These are phyloP conservation scores for Tribolium madens DNA, from an alignment of 1,140 invertebrate species.

Conservation along the genomic window DNA sequence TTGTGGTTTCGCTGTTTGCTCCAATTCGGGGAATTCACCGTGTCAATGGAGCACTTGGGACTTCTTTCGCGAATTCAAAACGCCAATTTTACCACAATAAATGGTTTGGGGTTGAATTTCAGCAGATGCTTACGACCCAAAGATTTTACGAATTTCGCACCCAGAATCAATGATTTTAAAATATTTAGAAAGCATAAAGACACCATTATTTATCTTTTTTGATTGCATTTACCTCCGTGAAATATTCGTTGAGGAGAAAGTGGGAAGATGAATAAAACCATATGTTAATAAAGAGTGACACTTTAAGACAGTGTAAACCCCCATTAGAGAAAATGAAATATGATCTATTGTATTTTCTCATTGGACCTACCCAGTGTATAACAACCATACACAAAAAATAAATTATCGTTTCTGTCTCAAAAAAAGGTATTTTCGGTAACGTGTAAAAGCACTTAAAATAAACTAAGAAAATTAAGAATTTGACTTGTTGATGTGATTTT, in stretches of 20 bases:
- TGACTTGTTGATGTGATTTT: background rate
- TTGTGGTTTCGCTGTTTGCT: slow-evolving; percentile 35
- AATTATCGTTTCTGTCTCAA: too few relatives aligned
- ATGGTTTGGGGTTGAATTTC: too few relatives aligned
- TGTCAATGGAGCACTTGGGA: slow-evolving; percentile 34
- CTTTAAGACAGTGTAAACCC: background rate
- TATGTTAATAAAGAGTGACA: background rate
- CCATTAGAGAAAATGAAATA: background rate
- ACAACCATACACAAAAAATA: background rate
- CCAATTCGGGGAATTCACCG: slow-evolving; percentile 11
- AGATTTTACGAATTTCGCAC: too few relatives aligned
- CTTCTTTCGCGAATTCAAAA: background rate
- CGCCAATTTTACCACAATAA: background rate
- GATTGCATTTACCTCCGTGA: background rate
- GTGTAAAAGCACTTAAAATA: too few relatives aligned
- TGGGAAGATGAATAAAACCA: background rate
- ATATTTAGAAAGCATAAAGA: background rate
- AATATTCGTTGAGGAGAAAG: background rate
- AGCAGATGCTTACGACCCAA: background rate
- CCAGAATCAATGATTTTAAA: background rate
- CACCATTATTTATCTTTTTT: background rate
- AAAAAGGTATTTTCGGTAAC: too few relatives aligned
- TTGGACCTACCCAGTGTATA: background rate
- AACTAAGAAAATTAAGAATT: too few relatives aligned
- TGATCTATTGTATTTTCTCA: background rate